Evolutionary conservation across 2,113 vertebrate genomes (phyloP), one percentile per base, ranked within the genome.

Genomic region (Pygoscelis adeliae): DNA sequence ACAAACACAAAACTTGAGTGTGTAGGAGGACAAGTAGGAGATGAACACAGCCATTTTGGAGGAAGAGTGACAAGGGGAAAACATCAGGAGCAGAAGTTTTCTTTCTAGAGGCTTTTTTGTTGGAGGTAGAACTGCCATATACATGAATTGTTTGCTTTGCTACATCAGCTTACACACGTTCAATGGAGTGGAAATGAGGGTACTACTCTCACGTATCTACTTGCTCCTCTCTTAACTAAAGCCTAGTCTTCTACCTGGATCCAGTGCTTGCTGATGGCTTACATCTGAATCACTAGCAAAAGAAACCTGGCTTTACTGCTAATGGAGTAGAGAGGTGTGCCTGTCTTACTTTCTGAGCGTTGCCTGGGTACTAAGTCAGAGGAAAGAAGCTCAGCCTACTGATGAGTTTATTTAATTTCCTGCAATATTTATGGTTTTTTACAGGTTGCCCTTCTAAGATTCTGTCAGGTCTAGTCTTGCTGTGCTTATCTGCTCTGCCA

Each of bases 21-120:
- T 29, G 93, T 94, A 81, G 92, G 90, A 95, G 88, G 79, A 93
- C 71, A 86, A 84, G 59, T 7, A 77, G 80, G 82, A 93, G 90
- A 73, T 44, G 50, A 91, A 77, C 46, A 34, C 13, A 86, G 46
- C 16, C 66, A 66, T 65, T 93, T 44, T 47, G 66, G 78, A 73
- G 59, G 47, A 84, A 72, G 38, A 91, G n/a, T 70, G 82, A 67
- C 78, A 86, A 10, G 10, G 15, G 23, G 27, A 83, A 84, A 87
- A 74, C 46, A 96, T 40, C 52, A 89, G 83, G 49, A 91, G 25
- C 40, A 82, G 72, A 58, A 84, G 20, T 44, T 90, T 84, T 69
- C 81, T 77, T 49, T 47, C 46, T 62, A 30, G 59, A 77, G 32
- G 17, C 11, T 74, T 72, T 82, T 78, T 52, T 42, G 18, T 77